These are phyloP conservation scores for Philypnodon macrostomus DNA, from an alignment of 2,797 vertebrate species.

Conservation along the genomic window DNA sequence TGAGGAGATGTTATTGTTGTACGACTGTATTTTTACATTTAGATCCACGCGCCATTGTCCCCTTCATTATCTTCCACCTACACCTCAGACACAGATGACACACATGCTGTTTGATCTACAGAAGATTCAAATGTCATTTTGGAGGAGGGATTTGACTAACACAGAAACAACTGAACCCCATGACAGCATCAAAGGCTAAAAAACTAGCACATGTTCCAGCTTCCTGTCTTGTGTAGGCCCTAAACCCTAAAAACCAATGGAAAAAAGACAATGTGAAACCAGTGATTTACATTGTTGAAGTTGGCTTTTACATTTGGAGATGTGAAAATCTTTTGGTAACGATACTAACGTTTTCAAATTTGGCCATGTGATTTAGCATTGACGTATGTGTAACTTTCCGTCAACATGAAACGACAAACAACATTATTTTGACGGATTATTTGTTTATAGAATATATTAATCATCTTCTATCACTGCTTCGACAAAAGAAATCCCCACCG, in stretches of 20 bases:
- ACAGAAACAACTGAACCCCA: not conserved
- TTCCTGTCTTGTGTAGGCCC: slow-evolving; percentile 1
- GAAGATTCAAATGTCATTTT: slow-evolving; percentile 9
- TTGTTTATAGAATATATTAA: not conserved
- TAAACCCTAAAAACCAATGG: not conserved
- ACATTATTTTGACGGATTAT: no score
- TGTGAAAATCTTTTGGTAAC: not conserved
- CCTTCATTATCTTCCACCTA: not conserved
- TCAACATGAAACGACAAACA: no score
- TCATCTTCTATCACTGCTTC: not conserved
- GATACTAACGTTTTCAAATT: no score
- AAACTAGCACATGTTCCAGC: not conserved
- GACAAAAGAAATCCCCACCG: slow-evolving; percentile 21
- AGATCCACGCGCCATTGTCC: not conserved
- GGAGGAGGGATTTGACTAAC: slow-evolving; percentile 2
- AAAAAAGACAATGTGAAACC: not conserved
- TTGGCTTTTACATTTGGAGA: slow-evolving; percentile 6
- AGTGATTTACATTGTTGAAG: not conserved
- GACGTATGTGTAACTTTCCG: no score
- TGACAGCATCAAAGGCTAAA: not conserved
- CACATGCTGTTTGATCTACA: not conserved
- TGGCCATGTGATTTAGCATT: no score
- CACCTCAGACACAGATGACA: not conserved
- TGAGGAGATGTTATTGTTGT: no score
- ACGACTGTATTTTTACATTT: no score